Base-by-base conservation (phyloP, 1,140 invertebrate species). In the Bombyx mandarina region DNA sequence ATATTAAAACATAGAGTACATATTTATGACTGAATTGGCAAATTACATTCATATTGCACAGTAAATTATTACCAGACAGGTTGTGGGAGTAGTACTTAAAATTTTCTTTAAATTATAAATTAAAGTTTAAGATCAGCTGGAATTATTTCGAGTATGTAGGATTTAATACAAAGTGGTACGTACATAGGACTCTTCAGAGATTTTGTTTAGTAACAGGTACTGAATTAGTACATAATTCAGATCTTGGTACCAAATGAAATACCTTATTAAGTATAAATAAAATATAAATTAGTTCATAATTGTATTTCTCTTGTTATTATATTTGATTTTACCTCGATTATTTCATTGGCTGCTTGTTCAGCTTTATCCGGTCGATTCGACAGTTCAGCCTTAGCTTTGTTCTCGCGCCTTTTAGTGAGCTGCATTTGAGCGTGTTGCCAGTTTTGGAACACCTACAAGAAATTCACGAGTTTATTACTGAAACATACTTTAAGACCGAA, bases 381-480 rank as follows among this genome's bases (percentile, higher is more conserved):
- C 43, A 99, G 87, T 78, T 99, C 98, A 1, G 97, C 89, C 76
- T 97, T 96, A 2, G 94, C 95, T 83, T 99, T 99, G 61, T 93
- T 92, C 83, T 99, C 98, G 51, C 98, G 91, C 76, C 99, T 97
- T 78, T 98, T 98, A 10, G 94, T 97, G 42, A 99, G 82, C 84
- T 95, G 97, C 86, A 96, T 93, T 88, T 99, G 96, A 49, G 97
- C 95, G 77, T 98, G 96, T 82, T 99, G 97, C 96, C 98, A 99
- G 69, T 95, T 95, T 88, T 99, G 98, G 86, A 98, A 99, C 0
- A 96, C 93, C 87, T 88, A 18, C 0, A 35, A 35, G 6, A 22
- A 54, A 54, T 46, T 9, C 7, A 46, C 6, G 18, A 26, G 43
- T 8, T 52, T 35, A 54, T 7, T 8, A 45, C 44, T 44, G 3